Evolutionary conservation across 2,113 vertebrate genomes (phyloP).

Genomic region (Nycticryphes semicollaris): DNA sequence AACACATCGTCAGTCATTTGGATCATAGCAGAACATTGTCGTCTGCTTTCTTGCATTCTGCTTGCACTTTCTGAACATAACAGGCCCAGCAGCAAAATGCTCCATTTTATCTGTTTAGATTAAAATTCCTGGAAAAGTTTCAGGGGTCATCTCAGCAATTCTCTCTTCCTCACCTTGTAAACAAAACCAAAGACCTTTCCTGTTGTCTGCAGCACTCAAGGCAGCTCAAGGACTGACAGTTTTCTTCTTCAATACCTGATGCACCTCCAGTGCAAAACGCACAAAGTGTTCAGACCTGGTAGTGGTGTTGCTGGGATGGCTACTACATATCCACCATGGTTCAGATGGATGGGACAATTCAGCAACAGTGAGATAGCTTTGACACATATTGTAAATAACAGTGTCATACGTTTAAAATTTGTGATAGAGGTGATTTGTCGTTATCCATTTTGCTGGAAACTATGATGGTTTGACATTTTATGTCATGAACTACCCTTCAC

Average conservation of each 20-base stretch:
- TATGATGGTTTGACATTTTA: not conserved
- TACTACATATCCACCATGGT: fast-evolving
- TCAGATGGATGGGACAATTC: not conserved
- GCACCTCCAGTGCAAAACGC: not conserved
- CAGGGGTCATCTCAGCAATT: not conserved
- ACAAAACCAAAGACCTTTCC: not conserved
- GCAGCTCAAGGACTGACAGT: not conserved
- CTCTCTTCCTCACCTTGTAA: not conserved
- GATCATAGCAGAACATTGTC: not conserved
- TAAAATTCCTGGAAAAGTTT: not conserved
- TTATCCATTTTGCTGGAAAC: not conserved
- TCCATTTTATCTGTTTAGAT: not conserved
- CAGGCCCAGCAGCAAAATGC: not conserved
- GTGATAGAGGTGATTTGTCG: not conserved
- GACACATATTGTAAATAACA: not conserved
- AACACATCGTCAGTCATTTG: fast-evolving
- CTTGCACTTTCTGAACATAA: not conserved
- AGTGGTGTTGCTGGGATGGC: not conserved
- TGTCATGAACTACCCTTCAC: not conserved
- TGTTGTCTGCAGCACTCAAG: not conserved
- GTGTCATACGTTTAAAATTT: not conserved
- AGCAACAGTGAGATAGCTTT: not conserved
- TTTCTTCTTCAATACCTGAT: not conserved
- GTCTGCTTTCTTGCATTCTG: not conserved
- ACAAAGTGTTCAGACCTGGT: not conserved